A percentile compares a stretch with the other conserved stretches of the same genome.
phyloP scores from a whole-genome alignment of 2,797 vertebrate species.

The Neosilurus mollespiculum region DNA sequence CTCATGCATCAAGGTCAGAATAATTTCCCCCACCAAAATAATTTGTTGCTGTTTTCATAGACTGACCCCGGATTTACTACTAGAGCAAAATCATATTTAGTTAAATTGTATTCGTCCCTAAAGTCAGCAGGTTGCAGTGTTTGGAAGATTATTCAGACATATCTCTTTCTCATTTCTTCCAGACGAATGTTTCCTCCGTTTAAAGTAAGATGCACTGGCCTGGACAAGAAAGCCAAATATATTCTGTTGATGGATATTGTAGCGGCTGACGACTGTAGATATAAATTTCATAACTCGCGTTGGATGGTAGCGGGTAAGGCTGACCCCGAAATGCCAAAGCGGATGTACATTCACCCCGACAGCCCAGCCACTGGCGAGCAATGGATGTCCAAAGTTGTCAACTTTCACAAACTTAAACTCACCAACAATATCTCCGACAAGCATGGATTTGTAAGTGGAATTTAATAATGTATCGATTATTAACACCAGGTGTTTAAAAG shows the following conservation, averaged over 20 bases:
- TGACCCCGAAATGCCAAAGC: slow-evolving; percentile 98
- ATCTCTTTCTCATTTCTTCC: slow-evolving; percentile 45
- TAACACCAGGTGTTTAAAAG: neutral
- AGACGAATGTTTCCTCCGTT: slow-evolving; percentile 98
- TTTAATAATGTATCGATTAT: slow-evolving; percentile 55
- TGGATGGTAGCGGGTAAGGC: slow-evolving; percentile 99
- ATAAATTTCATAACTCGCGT: slow-evolving; percentile 98
- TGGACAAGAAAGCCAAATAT: slow-evolving; percentile 99
- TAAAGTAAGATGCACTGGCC: slow-evolving; percentile 96
- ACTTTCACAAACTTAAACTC: slow-evolving; percentile 98
- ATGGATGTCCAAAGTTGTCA: slow-evolving; percentile 99
- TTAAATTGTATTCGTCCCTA: neutral
- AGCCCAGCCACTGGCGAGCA: slow-evolving; percentile 96
- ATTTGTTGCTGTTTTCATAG: neutral
- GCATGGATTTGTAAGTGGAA: slow-evolving; percentile 97
- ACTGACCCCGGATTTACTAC: neutral
- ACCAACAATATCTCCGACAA: slow-evolving; percentile 99
- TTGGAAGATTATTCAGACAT: neutral
- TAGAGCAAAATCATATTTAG: neutral
- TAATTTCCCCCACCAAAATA: neutral
- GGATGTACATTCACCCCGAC: slow-evolving; percentile 99
- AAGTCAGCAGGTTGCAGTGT: neutral
- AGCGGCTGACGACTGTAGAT: slow-evolving; percentile 96
- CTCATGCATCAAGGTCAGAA: neutral
- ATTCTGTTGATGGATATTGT: slow-evolving; percentile 98